phyloP scores from a whole-genome alignment of 2,797 vertebrate genomes.

The Mergus octosetaceus region DNA sequence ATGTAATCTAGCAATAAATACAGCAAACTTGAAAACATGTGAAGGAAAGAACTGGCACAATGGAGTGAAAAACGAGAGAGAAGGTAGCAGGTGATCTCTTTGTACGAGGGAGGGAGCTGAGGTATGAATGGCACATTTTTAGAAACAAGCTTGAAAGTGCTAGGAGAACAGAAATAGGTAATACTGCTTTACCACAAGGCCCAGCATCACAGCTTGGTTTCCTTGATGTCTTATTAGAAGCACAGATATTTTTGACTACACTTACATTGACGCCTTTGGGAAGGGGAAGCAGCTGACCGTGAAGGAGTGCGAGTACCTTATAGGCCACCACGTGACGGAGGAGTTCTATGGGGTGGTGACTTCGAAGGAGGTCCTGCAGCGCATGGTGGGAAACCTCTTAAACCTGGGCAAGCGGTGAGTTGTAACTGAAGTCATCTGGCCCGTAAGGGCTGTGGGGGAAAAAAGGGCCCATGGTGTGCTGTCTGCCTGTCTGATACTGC shows the following conservation, averaged over 20 bases:
- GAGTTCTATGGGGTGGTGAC: constrained; percentile 94
- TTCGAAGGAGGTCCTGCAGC: constrained; percentile 91
- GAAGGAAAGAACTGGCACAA: background rate
- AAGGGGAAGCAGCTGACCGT: constrained; percentile 93
- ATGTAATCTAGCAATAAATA: background rate
- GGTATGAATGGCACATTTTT: background rate
- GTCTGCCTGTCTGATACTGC: accelerated
- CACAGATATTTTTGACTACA: constrained; percentile 92
- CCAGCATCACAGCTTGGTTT: background rate
- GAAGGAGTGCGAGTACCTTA: constrained; percentile 95
- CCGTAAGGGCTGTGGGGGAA: background rate
- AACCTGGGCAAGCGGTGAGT: constrained; percentile 93
- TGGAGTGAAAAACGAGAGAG: background rate
- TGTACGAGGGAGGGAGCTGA: background rate
- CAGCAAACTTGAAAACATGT: background rate
- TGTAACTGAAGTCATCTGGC: too few relatives aligned
- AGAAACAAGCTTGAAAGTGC: background rate
- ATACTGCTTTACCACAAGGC: background rate
- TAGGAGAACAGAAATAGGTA: background rate
- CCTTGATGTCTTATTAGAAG: constrained; percentile 74
- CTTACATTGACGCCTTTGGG: constrained; percentile 95
- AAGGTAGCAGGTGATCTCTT: background rate
- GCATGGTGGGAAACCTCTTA: constrained; percentile 97
- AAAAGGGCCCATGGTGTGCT: accelerated
- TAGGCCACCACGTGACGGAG: constrained; percentile 94